A percentile compares a stretch with the other conserved stretches of the same genome.
These are phyloP conservation scores for Acanthosepion lycidas DNA, from an alignment of 2,888 invertebrate species.

Conservation along the genomic window DNA sequence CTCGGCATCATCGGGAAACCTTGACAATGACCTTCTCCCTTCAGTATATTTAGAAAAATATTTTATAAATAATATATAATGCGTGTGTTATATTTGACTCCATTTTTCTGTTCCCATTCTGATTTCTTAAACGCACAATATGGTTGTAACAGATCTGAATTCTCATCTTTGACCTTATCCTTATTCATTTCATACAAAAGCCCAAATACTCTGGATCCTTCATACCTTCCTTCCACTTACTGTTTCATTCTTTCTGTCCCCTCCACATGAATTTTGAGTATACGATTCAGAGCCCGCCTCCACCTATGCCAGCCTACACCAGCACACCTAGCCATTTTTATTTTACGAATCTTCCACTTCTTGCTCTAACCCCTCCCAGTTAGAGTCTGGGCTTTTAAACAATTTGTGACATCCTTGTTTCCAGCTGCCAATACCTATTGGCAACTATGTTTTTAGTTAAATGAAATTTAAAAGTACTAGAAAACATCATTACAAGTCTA, in stretches of 20 bases:
- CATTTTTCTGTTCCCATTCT: no score
- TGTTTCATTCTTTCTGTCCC: not conserved
- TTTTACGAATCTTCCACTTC: not conserved
- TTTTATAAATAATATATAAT: no score
- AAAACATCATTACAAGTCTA: slow-evolving; percentile 46
- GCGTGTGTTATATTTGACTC: no score
- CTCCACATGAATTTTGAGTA: not conserved
- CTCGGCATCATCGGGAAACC: no score
- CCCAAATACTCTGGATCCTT: no score
- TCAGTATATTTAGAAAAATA: no score
- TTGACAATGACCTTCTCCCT: no score
- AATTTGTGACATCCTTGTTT: slow-evolving; percentile 40
- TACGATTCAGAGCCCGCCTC: not conserved
- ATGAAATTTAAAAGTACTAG: slow-evolving; percentile 47
- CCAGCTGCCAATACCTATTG: slow-evolving; percentile 41
- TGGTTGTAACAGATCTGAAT: no score
- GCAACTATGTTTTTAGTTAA: slow-evolving; percentile 45
- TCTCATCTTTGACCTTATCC: no score
- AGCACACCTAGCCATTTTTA: not conserved
- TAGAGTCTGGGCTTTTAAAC: slow-evolving; percentile 42
- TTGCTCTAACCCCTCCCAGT: not conserved
- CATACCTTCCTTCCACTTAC: not conserved
- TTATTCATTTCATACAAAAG: no score
- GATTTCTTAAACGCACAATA: no score
- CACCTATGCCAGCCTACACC: not conserved